Evolutionary conservation across 1,140 invertebrate genomes (phyloP), one percentile per base, ranked within the genome.

Genomic region (Dendrolimus kikuchii): DNA sequence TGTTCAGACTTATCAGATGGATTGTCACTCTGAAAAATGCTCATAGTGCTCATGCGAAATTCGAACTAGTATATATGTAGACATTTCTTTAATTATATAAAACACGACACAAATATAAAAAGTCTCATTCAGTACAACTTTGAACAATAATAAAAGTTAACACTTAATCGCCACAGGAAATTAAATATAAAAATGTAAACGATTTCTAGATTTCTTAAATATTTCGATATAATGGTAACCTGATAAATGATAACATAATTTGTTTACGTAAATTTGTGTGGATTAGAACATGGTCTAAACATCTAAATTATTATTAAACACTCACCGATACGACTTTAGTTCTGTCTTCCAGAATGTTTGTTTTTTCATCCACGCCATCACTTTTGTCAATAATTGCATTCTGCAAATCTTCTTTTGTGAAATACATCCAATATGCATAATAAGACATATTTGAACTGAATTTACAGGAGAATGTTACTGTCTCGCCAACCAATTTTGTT

Each of bases 401-500:
- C 58, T 76, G 77, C 50, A 79, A 62, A 52, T 75, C 76, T 55
- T 81, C 66, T 67, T 77, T 82, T 8, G 60, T 71, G 49, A 75
- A 81, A 66, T 90, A 92, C 66, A 93, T 89, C 95, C 95, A 97
- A 63, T 91, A 90, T 38, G 95, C 86, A 69, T 91, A 91, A 51
- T 92, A 92, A 77, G 95, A 93, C 48, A 93, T 86, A 71, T 95
- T 93, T 50, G 93, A 93, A 0, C 95, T 80, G 58, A 96, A 90
- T 68, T 91, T 88, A 81, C 95, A 96, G 70, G 82, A 89, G 72
- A 97, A 92, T 51, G 69, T 89, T 8, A 90, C 92, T 54, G 90
- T 92, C 58, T 89, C 82, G 38, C 94, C 95, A 53, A 93, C 82
- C 51, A 90, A 57, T 47, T 91, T 91, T 0, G 95, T 96, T 53